Evolutionary conservation across 2,113 vertebrate species (phyloP).

Genomic region (Hiodon alosoides): DNA sequence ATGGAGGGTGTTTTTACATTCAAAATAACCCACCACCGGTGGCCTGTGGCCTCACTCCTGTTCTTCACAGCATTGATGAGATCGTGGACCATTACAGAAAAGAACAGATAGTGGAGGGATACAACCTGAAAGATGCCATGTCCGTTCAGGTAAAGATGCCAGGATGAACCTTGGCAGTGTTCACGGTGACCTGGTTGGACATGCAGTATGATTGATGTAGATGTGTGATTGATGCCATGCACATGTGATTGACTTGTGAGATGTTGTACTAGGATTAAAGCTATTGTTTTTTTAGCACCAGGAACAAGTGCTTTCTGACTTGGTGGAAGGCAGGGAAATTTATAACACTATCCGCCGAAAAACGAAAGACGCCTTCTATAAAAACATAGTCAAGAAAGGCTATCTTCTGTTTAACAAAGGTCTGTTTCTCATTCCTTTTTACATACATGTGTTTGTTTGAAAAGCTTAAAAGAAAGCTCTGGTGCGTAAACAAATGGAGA

Average conservation of each 20-base stretch:
- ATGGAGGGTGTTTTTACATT: neutral
- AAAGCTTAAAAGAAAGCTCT: neutral
- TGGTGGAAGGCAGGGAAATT: conserved; percentile 89
- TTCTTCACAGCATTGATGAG: conserved; percentile 81
- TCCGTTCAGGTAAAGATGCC: conserved; percentile 78
- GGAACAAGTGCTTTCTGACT: conserved; percentile 86
- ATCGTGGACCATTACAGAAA: conserved; percentile 98
- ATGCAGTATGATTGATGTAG: too few species aligned
- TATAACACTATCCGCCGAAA: conserved; percentile 97
- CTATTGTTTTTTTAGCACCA: conserved; percentile 69
- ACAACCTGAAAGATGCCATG: conserved; percentile 91
- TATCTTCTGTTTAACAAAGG: conserved; percentile 83
- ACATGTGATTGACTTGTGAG: neutral
- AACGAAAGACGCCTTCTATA: conserved; percentile 97
- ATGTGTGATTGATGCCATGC: too few species aligned
- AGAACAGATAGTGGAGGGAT: conserved; percentile 97
- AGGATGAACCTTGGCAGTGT: neutral
- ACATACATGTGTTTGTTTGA: neutral
- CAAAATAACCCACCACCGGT: neutral
- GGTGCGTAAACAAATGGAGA: too few species aligned
- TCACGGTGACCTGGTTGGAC: too few species aligned
- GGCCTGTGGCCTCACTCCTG: conserved; percentile 16
- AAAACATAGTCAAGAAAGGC: conserved; percentile 98
- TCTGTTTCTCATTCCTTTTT: conserved; percentile 24
- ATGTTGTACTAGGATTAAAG: neutral